Evolutionary conservation across 1,140 invertebrate genomes (phyloP), one percentile per base, ranked within the genome.

Genomic region (Dendroctonus ponderosae): DNA sequence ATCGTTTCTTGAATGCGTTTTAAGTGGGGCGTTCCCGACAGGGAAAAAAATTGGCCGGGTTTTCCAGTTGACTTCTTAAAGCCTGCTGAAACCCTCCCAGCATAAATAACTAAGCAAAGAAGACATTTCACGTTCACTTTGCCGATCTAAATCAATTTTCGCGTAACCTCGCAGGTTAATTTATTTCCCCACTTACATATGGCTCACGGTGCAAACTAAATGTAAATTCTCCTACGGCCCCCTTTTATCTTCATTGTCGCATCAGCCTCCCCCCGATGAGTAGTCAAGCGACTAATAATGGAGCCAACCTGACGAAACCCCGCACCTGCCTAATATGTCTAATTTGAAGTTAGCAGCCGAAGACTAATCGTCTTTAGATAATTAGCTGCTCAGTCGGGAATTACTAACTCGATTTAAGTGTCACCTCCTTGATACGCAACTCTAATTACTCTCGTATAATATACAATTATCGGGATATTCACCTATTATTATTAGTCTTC

Each of bases 331-430:
- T 59, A n/a, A 52, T 15, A n/a, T 8, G 9, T 52, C 9, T 52
- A 59, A 59, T 59, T 59, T 59, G 57, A 59, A 59, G 57, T 59
- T 59, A 59, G 53, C 7, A 56, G 57, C 26, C 57, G 40, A 46
- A 46, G 57, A 59, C 42, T 59, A 59, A 59, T 59, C 57, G 57
- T 59, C 57, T 59, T 59, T 59, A 48, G 57, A 59, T 59, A 59
- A 59, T 59, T 59, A 59, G 57, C 57, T 26, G 53, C 53, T 56
- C 39, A 56, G 37, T 56, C 53, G 53, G 39, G 53, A 56, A 56
- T 56, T 41, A 56, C 53, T 56, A 56, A 56, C 53, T 56, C 53
- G 53, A 56, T 56, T 56, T 41, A 40, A 40, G 53, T 56, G 53
- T 59, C 57, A 59, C 43, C 43, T 46, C 26, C 57, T 44, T 59